A percentile compares a stretch with the other conserved stretches of the same genome.
Evolutionary conservation across 2,113 vertebrate species (phyloP).

Genomic region (Illadopsis cleaveri): DNA sequence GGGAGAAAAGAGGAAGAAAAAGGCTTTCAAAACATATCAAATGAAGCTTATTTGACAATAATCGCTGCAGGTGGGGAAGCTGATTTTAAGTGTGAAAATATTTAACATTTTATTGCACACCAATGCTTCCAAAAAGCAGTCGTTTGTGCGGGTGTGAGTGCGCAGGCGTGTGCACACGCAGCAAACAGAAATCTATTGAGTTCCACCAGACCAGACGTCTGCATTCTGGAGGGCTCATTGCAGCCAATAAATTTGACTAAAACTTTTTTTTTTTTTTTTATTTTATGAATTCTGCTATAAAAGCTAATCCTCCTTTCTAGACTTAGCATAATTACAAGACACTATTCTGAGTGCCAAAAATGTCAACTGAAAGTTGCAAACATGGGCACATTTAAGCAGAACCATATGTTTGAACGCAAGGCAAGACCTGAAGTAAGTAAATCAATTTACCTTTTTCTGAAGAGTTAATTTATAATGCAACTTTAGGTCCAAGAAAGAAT

Average conservation of each 20-base stretch:
- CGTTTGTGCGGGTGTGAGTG: neutral
- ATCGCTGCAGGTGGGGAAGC: neutral
- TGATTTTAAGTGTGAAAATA: constrained; percentile 64
- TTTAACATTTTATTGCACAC: constrained; percentile 62
- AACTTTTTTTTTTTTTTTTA: constrained; percentile 26
- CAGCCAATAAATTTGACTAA: constrained; percentile 82
- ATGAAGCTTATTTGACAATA: neutral
- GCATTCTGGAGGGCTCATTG: constrained; percentile 77
- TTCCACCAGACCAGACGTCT: constrained; percentile 80
- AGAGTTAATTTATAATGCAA: constrained; percentile 58
- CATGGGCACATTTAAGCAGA: constrained; percentile 78
- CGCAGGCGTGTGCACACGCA: neutral
- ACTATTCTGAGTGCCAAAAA: constrained; percentile 76
- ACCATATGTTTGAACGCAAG: constrained; percentile 75
- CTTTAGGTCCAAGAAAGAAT: constrained; percentile 37
- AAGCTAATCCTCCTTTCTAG: constrained; percentile 79
- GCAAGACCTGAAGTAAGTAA: constrained; percentile 48
- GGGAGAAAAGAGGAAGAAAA: neutral
- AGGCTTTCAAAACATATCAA: neutral
- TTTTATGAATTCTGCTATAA: constrained; percentile 79
- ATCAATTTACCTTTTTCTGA: constrained; percentile 66
- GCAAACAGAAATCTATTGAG: constrained; percentile 78
- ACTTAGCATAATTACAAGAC: constrained; percentile 79
- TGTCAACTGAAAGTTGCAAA: constrained; percentile 77
- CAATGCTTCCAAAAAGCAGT: constrained; percentile 55